Conservation (phyloP, 2,113 vertebrate species). For the Pseudopipra pipra region DNA sequence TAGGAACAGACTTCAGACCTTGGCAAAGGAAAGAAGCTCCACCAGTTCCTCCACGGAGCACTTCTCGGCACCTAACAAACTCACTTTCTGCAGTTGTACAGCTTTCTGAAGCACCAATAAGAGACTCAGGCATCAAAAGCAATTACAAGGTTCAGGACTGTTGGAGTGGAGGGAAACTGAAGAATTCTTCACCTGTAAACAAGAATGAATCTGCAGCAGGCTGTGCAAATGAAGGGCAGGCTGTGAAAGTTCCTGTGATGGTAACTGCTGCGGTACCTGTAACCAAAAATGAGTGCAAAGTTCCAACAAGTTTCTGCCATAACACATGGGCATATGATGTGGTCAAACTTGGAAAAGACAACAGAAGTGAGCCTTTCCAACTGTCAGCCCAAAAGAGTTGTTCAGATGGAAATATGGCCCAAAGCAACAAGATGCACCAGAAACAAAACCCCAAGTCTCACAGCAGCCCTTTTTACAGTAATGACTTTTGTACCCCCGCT, state of each 20-base stretch:
- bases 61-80: constrained; percentile 83
- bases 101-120: constrained; percentile 64
- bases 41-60: constrained; percentile 85
- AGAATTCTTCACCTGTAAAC: constrained; percentile 70
- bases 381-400: constrained; percentile 81
- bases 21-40: constrained; percentile 75
- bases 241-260: constrained; percentile 61
- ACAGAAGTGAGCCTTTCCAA: constrained; percentile 60
- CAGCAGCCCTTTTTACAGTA: neutral
- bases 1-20: constrained; percentile 26
- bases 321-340: constrained; percentile 79
- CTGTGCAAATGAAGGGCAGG: constrained; percentile 76
- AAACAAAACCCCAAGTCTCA: constrained; percentile 37
- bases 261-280: constrained; percentile 56
- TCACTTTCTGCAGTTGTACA: constrained; percentile 65
- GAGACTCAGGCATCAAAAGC: constrained; percentile 56
- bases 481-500: neutral
- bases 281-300: constrained; percentile 62
- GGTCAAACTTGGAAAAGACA: constrained; percentile 69
- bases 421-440: constrained; percentile 57
- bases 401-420: constrained; percentile 77
- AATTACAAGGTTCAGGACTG: constrained; percentile 41
- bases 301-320: constrained; percentile 74
- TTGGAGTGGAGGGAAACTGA: constrained; percentile 65
- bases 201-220: constrained; percentile 71